Conservation (phyloP, 2,888 invertebrate species). For the Drosophila cognata region DNA sequence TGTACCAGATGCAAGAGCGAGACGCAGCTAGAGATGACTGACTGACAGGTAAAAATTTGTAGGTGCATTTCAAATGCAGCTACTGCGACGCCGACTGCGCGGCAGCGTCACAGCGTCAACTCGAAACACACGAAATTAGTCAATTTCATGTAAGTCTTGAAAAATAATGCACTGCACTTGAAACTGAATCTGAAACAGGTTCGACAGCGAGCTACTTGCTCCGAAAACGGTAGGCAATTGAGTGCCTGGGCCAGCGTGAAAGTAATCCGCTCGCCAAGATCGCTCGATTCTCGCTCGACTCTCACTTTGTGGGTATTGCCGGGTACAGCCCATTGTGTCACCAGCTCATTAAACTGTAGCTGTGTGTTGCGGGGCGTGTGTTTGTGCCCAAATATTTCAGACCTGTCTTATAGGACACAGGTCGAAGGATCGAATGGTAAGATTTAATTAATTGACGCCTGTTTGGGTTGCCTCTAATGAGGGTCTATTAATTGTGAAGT, state of each 20-base stretch:
- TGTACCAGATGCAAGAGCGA: slow-evolving; percentile 8
- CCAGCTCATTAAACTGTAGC: slow-evolving; percentile 59
- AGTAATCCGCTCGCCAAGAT: slow-evolving; percentile 67
- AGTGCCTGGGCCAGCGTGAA: slow-evolving; percentile 55
- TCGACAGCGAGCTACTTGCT: slow-evolving; percentile 48
- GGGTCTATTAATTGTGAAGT: slow-evolving; percentile 40
- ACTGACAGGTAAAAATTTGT: slow-evolving; percentile 76
- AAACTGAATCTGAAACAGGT: slow-evolving; percentile 69
- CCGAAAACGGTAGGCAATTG: slow-evolving; percentile 59
- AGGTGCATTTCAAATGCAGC: slow-evolving; percentile 67
- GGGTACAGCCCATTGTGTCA: slow-evolving; percentile 66
- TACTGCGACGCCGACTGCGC: slow-evolving; percentile 39
- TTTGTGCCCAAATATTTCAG: slow-evolving; percentile 23
- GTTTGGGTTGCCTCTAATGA: slow-evolving; percentile 56
- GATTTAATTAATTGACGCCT: slow-evolving; percentile 62
- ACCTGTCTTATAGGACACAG: slow-evolving; percentile 18
- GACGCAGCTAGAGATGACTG: slow-evolving; percentile 37
- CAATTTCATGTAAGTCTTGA: slow-evolving; percentile 76
- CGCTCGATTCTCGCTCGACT: slow-evolving; percentile 10
- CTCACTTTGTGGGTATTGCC: slow-evolving; percentile 49
- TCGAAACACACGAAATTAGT: slow-evolving; percentile 71
- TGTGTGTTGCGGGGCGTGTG: slow-evolving; percentile 33
- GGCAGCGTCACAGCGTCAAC: slow-evolving; percentile 34
- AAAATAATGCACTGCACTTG: slow-evolving; percentile 57
- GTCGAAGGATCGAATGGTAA: slow-evolving; percentile 32